phyloP scores from a whole-genome alignment of 2,888 invertebrate species.

The Archips xylosteana region DNA sequence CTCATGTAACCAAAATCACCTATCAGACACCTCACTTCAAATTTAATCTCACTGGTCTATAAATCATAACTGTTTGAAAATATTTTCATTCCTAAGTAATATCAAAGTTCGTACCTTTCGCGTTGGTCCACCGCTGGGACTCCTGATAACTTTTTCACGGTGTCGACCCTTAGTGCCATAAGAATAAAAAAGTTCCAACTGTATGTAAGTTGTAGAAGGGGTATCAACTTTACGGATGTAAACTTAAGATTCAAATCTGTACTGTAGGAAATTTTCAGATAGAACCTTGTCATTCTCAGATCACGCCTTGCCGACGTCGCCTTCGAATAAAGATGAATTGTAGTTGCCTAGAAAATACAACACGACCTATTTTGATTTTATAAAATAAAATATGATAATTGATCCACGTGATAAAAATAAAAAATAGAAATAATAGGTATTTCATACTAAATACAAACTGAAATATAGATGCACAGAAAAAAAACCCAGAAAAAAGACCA shows the following conservation, averaged over 20 bases:
- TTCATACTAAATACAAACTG: no score
- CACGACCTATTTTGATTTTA: neutral
- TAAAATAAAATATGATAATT: neutral
- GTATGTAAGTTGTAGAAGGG: neutral
- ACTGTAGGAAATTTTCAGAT: neutral
- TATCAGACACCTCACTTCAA: neutral
- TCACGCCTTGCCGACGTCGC: neutral
- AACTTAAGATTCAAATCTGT: neutral
- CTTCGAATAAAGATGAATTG: constrained; percentile 7
- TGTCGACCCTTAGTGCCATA: neutral
- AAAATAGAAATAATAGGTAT: no score
- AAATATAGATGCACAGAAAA: no score
- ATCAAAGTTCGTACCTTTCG: constrained; percentile 13
- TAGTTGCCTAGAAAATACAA: constrained; percentile 8
- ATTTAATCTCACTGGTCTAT: constrained; percentile 18
- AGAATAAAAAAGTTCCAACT: neutral
- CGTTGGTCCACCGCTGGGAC: constrained; percentile 10
- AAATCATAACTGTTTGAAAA: constrained; percentile 22
- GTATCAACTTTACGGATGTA: neutral
- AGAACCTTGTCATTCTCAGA: neutral
- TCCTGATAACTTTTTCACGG: constrained; percentile 11
- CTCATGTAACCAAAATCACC: neutral
- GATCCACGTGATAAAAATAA: no score
- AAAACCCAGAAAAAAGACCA: no score
- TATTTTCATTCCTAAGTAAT: constrained; percentile 22